Base-by-base conservation (phyloP, 2,888 invertebrate genomes). In the Biston betularia region DNA sequence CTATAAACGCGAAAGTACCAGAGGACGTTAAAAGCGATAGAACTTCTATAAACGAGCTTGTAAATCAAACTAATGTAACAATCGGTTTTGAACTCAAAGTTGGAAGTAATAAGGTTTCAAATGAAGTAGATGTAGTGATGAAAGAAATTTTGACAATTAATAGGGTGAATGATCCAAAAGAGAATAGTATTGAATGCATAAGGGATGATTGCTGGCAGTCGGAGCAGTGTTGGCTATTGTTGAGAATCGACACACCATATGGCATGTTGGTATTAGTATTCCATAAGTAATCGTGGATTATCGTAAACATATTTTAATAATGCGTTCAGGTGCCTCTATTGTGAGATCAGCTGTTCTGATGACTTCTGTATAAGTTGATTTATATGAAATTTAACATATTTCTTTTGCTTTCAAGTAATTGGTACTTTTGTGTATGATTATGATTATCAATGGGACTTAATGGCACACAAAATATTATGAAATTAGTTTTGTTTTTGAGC, bases 101-200 rank as follows among this genome's bases (percentile, higher is more conserved):
- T 0, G 1, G 3, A 46, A 0, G 0, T 0, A 6, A 75, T 84
- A 88, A 72, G 78, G 83, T 81, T 63, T 3, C 70, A 55, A 78
- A 75, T 82, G 15, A 52, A 58, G 12, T 71, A 64, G 12, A 24
- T 3, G 11, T 0, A 5, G 38, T 1, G 55, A 70, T 76, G 76
- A 85, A 86, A 85, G 76, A 82, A 79, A 82, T 83, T 85, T 81
- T 78, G 80, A 83, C 88, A 86, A 89, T 91, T 91, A 91, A 89
- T 89, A 88, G 91, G 91, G 89, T 89, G 89, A 88, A 85, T 86
- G 89, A 89, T 90, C 87, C 84, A 86, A 85, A 85, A 85, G 82
- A 81, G 78, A 72, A 78, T 78, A 84, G 86, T 84, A 89, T 88
- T 89, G 87, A 88, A 86, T 82, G 78, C 76, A 84, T 82, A 83